Percentiles rank a stretch among this genome's conserved stretches.
These are phyloP conservation scores for Ochropleura leucogaster DNA, from an alignment of 2,888 invertebrate species.

Conservation along the genomic window DNA sequence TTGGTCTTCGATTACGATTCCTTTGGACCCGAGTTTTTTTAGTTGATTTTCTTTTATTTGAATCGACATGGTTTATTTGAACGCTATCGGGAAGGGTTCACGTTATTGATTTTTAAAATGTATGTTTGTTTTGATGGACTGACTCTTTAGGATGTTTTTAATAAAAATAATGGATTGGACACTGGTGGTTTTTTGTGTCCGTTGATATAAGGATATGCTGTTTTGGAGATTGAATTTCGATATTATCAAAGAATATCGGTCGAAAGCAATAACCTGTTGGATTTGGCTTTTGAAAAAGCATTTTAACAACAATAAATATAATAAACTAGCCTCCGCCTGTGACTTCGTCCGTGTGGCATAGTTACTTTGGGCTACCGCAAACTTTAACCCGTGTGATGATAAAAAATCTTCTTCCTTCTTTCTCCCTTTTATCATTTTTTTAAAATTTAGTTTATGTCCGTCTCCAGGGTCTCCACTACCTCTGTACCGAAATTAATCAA, in stretches of 20 bases:
- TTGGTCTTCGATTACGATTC: constrained; percentile 80
- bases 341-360: too few species aligned
- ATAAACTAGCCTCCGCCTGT: too few species aligned
- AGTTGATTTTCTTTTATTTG: constrained; percentile 80
- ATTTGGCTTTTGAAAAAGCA: not conserved
- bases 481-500: too few species aligned
- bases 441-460: too few species aligned
- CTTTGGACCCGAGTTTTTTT: constrained; percentile 67
- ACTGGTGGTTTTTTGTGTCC: constrained; percentile 52
- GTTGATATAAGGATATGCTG: constrained; percentile 19
- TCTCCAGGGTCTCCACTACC: too few species aligned
- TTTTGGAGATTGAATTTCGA: constrained; percentile 7
- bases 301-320: too few species aligned
- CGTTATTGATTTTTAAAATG: constrained; percentile 86
- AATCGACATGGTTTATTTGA: constrained; percentile 84
- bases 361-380: too few species aligned
- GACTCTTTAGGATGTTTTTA: constrained; percentile 76
- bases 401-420: too few species aligned
- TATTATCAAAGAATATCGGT: not conserved
- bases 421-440: too few species aligned
- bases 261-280: constrained; percentile 7
- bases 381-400: too few species aligned
- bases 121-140: constrained; percentile 85
- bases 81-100: constrained; percentile 85
- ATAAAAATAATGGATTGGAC: constrained; percentile 66